Percentiles rank a stretch among this genome's conserved stretches.
phyloP scores from a whole-genome alignment of 2,113 vertebrate genomes.

The cattle (Bos taurus) region ARS-UCD2.0 NC_037330.1:119307501-119308000 shows the following conservation, averaged over 20 bases:
- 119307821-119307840: not conserved
- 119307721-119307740: accelerated
- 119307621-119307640: not conserved
- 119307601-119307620: not conserved
- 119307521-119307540: not conserved
- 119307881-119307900: not conserved
- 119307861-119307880: not conserved
- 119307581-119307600: not conserved
- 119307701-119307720: not conserved
- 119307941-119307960: not conserved
- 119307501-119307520: not conserved
- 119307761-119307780: not conserved
- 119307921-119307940: not conserved
- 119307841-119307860: not conserved
- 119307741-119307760: not conserved
- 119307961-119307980: too few species aligned
- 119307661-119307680: not conserved
- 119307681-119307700: not conserved
- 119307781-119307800: not conserved
- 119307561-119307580: not conserved
- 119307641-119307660: not conserved
- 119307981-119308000: not conserved
- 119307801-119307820: accelerated
- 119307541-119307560: not conserved
- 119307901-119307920: too few species aligned